Percentiles rank a stretch among this genome's conserved stretches.
Conservation (phyloP, 30 jellyfish, hydroid and myxozoan genomes). For the Cassiopea xamachana region DNA sequence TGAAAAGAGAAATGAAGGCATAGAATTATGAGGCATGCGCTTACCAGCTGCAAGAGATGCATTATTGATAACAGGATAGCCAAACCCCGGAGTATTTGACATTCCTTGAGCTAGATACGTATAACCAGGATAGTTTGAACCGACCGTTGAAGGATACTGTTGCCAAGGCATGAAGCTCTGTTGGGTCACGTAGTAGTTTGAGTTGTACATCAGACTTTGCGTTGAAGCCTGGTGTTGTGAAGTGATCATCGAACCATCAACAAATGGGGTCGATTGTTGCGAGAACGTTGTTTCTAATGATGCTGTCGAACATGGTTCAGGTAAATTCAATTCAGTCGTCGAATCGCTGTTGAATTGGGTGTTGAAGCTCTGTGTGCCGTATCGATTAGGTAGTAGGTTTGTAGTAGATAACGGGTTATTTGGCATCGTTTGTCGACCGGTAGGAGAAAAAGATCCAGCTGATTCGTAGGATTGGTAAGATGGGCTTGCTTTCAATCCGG, state of each 20-base stretch:
- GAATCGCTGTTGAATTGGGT: slow-evolving; percentile 33
- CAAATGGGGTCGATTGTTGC: slow-evolving; percentile 68
- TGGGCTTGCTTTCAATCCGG: slow-evolving; percentile 72
- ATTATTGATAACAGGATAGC: slow-evolving; percentile 63
- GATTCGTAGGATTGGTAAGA: slow-evolving; percentile 65
- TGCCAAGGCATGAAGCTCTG: slow-evolving; percentile 72
- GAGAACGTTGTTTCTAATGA: slow-evolving; percentile 51
- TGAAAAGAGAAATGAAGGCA: too few species aligned
- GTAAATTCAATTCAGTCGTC: slow-evolving; percentile 40
- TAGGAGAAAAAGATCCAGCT: slow-evolving; percentile 37
- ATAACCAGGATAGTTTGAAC: slow-evolving; percentile 55
- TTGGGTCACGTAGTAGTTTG: slow-evolving; percentile 68
- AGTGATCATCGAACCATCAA: slow-evolving; percentile 57
- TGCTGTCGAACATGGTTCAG: slow-evolving; percentile 74
- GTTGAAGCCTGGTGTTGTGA: slow-evolving; percentile 62
- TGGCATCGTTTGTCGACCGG: slow-evolving; percentile 62
- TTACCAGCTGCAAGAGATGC: slow-evolving; percentile 73
- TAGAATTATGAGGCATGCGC: background rate
- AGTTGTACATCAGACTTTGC: slow-evolving; percentile 66
- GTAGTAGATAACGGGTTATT: slow-evolving; percentile 47
- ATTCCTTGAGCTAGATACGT: slow-evolving; percentile 59
- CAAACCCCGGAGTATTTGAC: slow-evolving; percentile 46
- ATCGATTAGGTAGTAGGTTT: slow-evolving; percentile 40
- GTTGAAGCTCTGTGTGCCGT: slow-evolving; percentile 29
- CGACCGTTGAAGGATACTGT: slow-evolving; percentile 48